Evolutionary conservation across 2,113 vertebrate species (phyloP), one percentile per base, ranked within the genome.

Genomic region (Cyphomyrus plagiostoma): DNA sequence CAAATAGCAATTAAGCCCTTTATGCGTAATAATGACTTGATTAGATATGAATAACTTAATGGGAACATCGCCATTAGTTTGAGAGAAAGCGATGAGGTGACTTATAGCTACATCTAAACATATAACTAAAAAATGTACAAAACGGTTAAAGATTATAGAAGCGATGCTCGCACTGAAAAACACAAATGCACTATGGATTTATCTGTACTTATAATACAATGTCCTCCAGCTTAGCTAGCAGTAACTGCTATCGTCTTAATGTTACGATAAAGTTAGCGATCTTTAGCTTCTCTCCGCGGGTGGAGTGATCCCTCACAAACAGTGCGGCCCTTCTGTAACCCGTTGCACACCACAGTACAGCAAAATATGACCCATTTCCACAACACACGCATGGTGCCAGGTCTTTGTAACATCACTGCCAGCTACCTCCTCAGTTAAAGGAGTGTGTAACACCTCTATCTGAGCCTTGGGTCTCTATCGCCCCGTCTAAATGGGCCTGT

Each of bases 31-130:
- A 85, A 93, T 90, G 92, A 87, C 83, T 89, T 93, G 90, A 94
- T 92, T 90, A 93, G 92, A 90, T 90, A 91, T 93, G 90, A 92
- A 92, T 89, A 90, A 90, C 83, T 86, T 90, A 93, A 52, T 88
- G 70, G 89, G 56, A 89, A 70, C 62, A 70, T 84, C 19, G 15
- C 15, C 35, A 77, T 84, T 23, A 21, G 8, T 23, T 23, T 10
- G 23, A 84, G 19, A 10, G 82, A 48, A 84, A n/a, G 45, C 1
- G 10, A 84, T 48, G 21, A 9, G 21, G 45, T 23, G 82, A 45
- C 10, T 48, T n/a, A n/a, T 3, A 48, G 19, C 1, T 10, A 84
- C 45, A 84, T 42, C 39, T 48, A 48, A 48, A 45, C 2, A 30
- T 70, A 70, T 30, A 70, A 30, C 82, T 11, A 11, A 84, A 84